Percentiles rank a stretch among this genome's conserved stretches.
phyloP scores from a whole-genome alignment of 2,888 invertebrate species.

The Gymnoscelis rufifasciata region DNA sequence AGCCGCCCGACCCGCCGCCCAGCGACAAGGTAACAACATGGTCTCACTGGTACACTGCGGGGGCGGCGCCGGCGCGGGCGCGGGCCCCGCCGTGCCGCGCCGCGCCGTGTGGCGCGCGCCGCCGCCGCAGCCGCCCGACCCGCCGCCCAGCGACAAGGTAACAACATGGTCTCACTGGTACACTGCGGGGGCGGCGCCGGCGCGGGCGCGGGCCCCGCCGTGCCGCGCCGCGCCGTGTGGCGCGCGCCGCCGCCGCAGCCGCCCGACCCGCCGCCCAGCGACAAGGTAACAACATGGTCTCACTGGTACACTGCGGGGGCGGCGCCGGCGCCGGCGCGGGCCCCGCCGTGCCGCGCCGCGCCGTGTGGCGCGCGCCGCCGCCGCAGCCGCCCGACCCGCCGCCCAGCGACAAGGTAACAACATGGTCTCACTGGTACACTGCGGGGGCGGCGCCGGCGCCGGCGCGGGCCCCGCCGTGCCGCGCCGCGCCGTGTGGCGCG shows the following conservation, averaged over 20 bases:
- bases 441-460: slow-evolving; percentile 68
- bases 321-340: slow-evolving; percentile 59
- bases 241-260: slow-evolving; percentile 56
- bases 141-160: slow-evolving; percentile 60
- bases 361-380: slow-evolving; percentile 50
- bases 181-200: slow-evolving; percentile 75
- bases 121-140: slow-evolving; percentile 58
- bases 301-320: too few species aligned
- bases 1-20: slow-evolving; percentile 61
- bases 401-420: slow-evolving; percentile 56
- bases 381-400: slow-evolving; percentile 63
- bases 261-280: slow-evolving; percentile 57
- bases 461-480: slow-evolving; percentile 38
- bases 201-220: slow-evolving; percentile 39
- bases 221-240: slow-evolving; percentile 44
- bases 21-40: slow-evolving; percentile 45
- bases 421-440: too few species aligned
- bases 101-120: slow-evolving; percentile 53
- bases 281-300: too few species aligned
- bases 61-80: too few species aligned
- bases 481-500: slow-evolving; percentile 49
- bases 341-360: slow-evolving; percentile 32
- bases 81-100: slow-evolving; percentile 38
- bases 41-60: too few species aligned
- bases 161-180: too few species aligned